A percentile compares a stretch with the other conserved stretches of the same genome.
Conservation (phyloP, 64 coral and sea anemone species). For the Orbicella faveolata region DNA sequence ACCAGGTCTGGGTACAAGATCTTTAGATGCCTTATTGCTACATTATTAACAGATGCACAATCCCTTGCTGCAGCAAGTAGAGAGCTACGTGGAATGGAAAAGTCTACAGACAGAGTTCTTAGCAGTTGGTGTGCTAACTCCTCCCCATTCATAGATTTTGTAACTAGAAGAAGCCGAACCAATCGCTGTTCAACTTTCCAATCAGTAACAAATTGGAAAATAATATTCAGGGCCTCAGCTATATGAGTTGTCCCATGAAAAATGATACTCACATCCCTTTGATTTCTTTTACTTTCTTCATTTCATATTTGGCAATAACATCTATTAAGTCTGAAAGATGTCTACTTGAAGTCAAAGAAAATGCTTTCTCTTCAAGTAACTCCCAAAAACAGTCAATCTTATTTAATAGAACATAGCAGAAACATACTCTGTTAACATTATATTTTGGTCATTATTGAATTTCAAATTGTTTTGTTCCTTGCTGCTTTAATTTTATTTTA, state of each 20-base stretch:
- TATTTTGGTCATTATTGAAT: too few species aligned
- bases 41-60: conserved; percentile 61
- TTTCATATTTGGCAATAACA: conserved; percentile 52
- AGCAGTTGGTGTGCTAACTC: conserved; percentile 49
- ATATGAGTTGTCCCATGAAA: conserved; percentile 49
- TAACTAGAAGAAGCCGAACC: conserved; percentile 55
- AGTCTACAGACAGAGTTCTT: conserved; percentile 59
- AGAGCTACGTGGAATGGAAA: conserved; percentile 63
- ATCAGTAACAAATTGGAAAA: conserved; percentile 48
- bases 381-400: conserved; percentile 19
- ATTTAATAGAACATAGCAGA: background rate
- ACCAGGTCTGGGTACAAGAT: conserved; percentile 66
- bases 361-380: conserved; percentile 34
- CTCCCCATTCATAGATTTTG: conserved; percentile 45
- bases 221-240: conserved; percentile 30
- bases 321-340: conserved; percentile 43
- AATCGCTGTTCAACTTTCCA: conserved; percentile 44
- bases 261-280: conserved; percentile 39
- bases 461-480: too few species aligned
- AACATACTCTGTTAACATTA: too few species aligned
- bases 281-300: conserved; percentile 47
- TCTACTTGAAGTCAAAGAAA: conserved; percentile 17
- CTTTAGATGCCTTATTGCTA: conserved; percentile 52
- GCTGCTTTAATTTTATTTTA: too few species aligned
- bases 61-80: conserved; percentile 41